These are phyloP conservation scores for Sardinella longiceps DNA, from an alignment of 2,797 vertebrate species.

Conservation along the genomic window DNA sequence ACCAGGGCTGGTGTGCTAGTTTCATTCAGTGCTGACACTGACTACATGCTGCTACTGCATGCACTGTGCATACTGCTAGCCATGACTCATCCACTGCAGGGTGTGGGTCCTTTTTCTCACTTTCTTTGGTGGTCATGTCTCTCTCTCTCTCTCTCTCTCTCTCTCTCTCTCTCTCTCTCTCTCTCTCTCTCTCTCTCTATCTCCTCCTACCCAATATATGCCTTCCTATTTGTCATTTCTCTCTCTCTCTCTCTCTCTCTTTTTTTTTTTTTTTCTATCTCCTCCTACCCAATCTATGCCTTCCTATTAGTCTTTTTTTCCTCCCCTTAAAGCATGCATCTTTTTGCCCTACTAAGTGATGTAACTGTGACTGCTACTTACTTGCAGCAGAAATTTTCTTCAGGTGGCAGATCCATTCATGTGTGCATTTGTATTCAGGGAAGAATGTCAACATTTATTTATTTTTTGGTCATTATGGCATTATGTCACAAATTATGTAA, in stretches of 20 bases:
- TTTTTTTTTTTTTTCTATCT: not conserved
- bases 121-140: too few species aligned
- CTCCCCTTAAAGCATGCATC: not conserved
- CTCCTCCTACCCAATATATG: not conserved
- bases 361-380: not conserved
- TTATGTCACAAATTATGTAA: too few species aligned
- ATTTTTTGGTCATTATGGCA: too few species aligned
- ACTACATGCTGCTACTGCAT: not conserved
- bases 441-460: too few species aligned
- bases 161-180: not conserved
- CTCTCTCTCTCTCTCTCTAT: not conserved
- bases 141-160: not conserved
- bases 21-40: not conserved
- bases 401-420: too few species aligned
- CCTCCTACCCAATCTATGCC: not conserved
- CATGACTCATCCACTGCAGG: constrained; percentile 19
- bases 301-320: not conserved
- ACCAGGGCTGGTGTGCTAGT: not conserved
- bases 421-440: too few species aligned
- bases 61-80: not conserved
- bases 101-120: not conserved
- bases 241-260: not conserved
- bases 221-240: not conserved
- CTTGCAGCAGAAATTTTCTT: too few species aligned
- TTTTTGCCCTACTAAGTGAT: not conserved